Base-by-base conservation (phyloP, 2,113 vertebrate species). In the Pangasianodon gigas region DNA sequence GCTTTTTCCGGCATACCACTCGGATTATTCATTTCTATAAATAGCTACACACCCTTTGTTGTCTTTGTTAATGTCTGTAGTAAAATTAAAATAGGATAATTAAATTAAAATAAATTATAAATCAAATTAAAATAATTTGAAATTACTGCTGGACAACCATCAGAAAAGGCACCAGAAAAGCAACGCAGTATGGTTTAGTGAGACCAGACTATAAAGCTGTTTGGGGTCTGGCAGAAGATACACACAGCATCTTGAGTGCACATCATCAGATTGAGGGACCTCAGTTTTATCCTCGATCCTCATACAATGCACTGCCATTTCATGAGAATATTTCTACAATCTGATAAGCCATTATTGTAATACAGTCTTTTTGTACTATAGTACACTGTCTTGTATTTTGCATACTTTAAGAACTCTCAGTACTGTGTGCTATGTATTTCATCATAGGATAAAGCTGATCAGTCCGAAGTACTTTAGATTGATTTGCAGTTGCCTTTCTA, bases 1-100 rank as follows among this genome's bases (percentile, higher is more conserved):
- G 21, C 74, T n/a, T 24, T 77, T 77, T 48, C 9, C 3, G 44
- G 2, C 44, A 48, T 26, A 46, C 37, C 19, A 75, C 41, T 46
- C 11, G 21, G 21, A 56, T n/a, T 80, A 71, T 58, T 90, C 58
- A 16, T 32, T 56, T 69, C 48, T 81, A 48, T 81, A 85, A 88
- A 88, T 86, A 90, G 71, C 52, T 7, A 29, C 37, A 60, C 32
- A 46, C 6, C 46, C n/a, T 51, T 69, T 51, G 11, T 69, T 69
- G 29, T n/a, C 37, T 71, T 41, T 37, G 14, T 41, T 41, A 1
- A 71, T 56, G 32, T 80, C 54, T 85, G 41, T 21, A 65, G 32
- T 84, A 52, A 29, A 32, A 32, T 52, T 8, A 54, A 82, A 29
- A 26, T 29, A 29, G 3, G 21, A 79, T n/a, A n/a, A n/a, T n/a